Evolutionary conservation across 2,888 invertebrate genomes (phyloP), one percentile per base, ranked within the genome.

Genomic region (Eretmocerus hayati): DNA sequence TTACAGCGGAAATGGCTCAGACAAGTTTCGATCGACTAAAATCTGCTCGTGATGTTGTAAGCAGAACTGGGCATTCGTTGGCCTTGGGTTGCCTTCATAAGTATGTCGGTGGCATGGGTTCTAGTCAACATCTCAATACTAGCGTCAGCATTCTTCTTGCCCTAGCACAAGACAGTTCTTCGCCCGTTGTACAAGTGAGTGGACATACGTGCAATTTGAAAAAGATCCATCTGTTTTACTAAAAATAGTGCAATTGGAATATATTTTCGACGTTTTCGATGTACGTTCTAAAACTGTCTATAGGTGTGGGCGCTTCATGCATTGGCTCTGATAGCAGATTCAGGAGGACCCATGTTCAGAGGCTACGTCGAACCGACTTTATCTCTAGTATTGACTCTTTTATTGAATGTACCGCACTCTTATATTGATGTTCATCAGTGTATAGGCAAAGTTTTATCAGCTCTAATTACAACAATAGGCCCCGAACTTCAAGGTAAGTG

Each of bases 281-380:
- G 19, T 2, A n/a, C 6, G 23, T 8, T 33, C n/a, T n/a, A n/a
- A n/a, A n/a, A n/a, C n/a, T n/a, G n/a, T n/a, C n/a, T n/a, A n/a
- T 32, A 88, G 85, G 90, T 94, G 26, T 99, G 97, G 97, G 88
- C 97, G 0, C 75, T 99, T 13, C 94, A 97, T 74, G 95, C 97
- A 0, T 74, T 99, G 20, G 90, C 94, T 0, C 79, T 97, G 55
- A 89, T 99, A 52, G 95, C 94, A 3, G 96, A 97, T 72, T 95
- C 96, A 0, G 95, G 97, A 1, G 99, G 99, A 0, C 97, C 99
- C 1, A 96, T 99, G 94, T 99, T 99, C 76, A 81, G 96, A 19
- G 85, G 91, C 21, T 99, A 94, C 72, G 95, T 97, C 16, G 97
- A 99, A 66, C 91, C 94, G 1, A 88, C 93, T 0, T 76, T 99